Evolutionary conservation across 2,888 invertebrate genomes (phyloP).

Genomic region (Cryptocephalus moraei): DNA sequence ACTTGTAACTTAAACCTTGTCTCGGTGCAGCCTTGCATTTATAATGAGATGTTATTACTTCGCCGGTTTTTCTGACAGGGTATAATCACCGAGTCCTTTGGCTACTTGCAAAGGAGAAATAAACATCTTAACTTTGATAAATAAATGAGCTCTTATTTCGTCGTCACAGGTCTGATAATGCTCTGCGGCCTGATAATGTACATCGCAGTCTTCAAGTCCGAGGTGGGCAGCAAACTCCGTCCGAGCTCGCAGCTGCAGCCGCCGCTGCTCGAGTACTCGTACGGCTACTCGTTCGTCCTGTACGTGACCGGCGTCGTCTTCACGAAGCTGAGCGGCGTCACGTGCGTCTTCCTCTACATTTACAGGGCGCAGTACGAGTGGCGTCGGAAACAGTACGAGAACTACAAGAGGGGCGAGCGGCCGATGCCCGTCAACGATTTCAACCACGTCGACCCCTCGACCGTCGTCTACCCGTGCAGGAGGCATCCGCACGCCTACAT

Average conservation of each 20-base stretch:
- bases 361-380: slow-evolving; percentile 47
- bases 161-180: slow-evolving; percentile 73
- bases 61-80: too few relatives aligned
- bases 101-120: too few relatives aligned
- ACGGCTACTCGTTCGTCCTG: slow-evolving; percentile 80
- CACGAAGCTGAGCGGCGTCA: slow-evolving; percentile 76
- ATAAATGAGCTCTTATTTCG: neutral
- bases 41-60: too few relatives aligned
- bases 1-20: too few relatives aligned
- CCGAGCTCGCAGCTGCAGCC: slow-evolving; percentile 69
- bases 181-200: slow-evolving; percentile 86
- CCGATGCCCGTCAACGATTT: slow-evolving; percentile 21
- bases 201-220: slow-evolving; percentile 85
- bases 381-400: slow-evolving; percentile 43
- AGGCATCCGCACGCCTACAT: slow-evolving; percentile 39
- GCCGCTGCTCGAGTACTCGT: slow-evolving; percentile 73
- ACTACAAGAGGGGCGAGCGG: slow-evolving; percentile 27
- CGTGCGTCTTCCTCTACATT: slow-evolving; percentile 80
- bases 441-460: slow-evolving; percentile 19
- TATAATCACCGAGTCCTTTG: too few relatives aligned
- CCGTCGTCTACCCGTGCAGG: slow-evolving; percentile 36
- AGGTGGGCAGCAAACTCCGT: slow-evolving; percentile 77
- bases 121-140: too few relatives aligned
- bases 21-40: too few relatives aligned
- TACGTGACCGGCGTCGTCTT: slow-evolving; percentile 77